Percentiles rank a stretch among this genome's conserved stretches.
Evolutionary conservation across 1,140 invertebrate genomes (phyloP).

Genomic region (Daktulosphaira vitifoliae): DNA sequence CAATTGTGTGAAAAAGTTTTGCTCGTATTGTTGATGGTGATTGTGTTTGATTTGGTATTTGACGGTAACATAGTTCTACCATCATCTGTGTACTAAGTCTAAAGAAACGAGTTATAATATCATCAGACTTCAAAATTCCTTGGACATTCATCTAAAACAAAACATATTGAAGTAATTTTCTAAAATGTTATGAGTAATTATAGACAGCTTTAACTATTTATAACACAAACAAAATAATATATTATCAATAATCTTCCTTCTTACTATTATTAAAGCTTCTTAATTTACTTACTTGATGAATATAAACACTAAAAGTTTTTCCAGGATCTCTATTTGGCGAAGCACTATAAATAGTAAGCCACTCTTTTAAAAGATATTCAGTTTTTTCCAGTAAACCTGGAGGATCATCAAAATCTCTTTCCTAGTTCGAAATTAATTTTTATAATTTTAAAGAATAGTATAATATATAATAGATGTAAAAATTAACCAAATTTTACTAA

Average conservation of each 20-base stretch:
- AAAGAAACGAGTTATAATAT: slow-evolving; percentile 94
- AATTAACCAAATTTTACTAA: slow-evolving; percentile 40
- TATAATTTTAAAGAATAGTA: slow-evolving; percentile 34
- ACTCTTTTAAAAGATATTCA: slow-evolving; percentile 87
- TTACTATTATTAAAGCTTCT: too few relatives aligned
- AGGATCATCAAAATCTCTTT: slow-evolving; percentile 85
- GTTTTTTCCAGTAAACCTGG: slow-evolving; percentile 90
- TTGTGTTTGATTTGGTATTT: slow-evolving; percentile 57
- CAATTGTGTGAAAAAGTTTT: slow-evolving; percentile 91
- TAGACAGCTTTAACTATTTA: too few relatives aligned
- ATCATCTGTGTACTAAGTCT: slow-evolving; percentile 93
- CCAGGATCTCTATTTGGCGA: slow-evolving; percentile 72
- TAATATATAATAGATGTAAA: slow-evolving; percentile 41
- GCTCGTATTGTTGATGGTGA: slow-evolving; percentile 40
- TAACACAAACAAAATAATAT: background rate
- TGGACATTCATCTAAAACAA: slow-evolving; percentile 72
- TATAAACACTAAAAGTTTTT: slow-evolving; percentile 87
- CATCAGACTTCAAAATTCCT: slow-evolving; percentile 93
- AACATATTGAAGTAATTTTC: too few relatives aligned
- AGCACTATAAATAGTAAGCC: slow-evolving; percentile 82
- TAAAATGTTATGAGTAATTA: too few relatives aligned
- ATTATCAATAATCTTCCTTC: background rate
- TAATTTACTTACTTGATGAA: slow-evolving; percentile 57
- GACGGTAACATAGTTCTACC: slow-evolving; percentile 85
- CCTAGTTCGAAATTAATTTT: slow-evolving; percentile 45